Evolutionary conservation across 2,888 invertebrate genomes (phyloP), one percentile per base, ranked within the genome.

Genomic region (Parnassius glacialis): DNA sequence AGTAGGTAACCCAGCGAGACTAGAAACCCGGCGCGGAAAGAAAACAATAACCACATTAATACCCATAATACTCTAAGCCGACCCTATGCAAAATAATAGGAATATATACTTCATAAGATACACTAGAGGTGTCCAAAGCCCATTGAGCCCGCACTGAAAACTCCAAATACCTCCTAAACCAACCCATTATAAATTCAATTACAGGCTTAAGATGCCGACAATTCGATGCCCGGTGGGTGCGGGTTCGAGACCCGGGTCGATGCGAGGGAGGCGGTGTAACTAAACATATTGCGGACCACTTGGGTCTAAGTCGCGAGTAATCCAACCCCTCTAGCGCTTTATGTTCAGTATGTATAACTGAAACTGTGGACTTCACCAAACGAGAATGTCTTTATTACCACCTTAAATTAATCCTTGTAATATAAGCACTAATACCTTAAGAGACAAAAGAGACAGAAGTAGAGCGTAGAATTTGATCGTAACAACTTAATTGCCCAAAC

Each of bases 171-270:
- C 80, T 75, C 79, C 78, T 84, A 81, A 86, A 87, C 85, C 85
- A 84, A 85, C 83, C 86, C 79, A 87, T 90, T 90, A 90, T 89
- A 89, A 87, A 89, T 90, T 89, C 88, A 87, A 90, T 89, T 87
- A 90, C 81, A 80, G 73, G 73, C 81, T 82, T 79, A 85, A 85
- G 85, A 84, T 80, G 82, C 70, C 84, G 82, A 86, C 83, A 84
- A 85, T 87, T 84, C 83, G 84, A 78, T 71, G 69, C 68, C 67
- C 66, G 70, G 71, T 66, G 63, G 64, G 61, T 62, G 61, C 56
- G 65, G 67, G 62, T 56, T 41, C 52, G 45, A 65, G 47, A 10
- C 59, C 41, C 13, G 57, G 42, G 65, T 54, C 52, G n/a, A 50
- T 68, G 2, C 54, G 62, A 59, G 65, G 60, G 25, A 59, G 47